These are phyloP conservation scores for human (Homo sapiens) DNA, from an alignment of 2,113 vertebrate genomes.

Conservation along the genomic window GRCh38 chr3:19973001-19973500, in stretches of 20 bases:
- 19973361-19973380: constrained; percentile 9
- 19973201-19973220: not conserved
- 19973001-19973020: not conserved
- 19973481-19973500: not conserved
- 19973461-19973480: not conserved
- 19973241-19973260: not conserved
- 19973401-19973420: not conserved
- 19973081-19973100: not conserved
- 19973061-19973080: not conserved
- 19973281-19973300: not conserved
- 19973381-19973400: not conserved
- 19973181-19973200: not conserved
- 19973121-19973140: not conserved
- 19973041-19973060: not conserved
- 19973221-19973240: too few relatives aligned
- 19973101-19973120: not conserved
- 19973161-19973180: not conserved
- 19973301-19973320: not conserved
- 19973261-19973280: not conserved
- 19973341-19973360: not conserved
- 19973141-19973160: not conserved
- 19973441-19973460: not conserved
- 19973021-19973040: not conserved
- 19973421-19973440: not conserved
- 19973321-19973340: not conserved